Evolutionary conservation across 2,113 vertebrate genomes (phyloP), one percentile per base, ranked within the genome.

Genomic region (Amazona vittata): DNA sequence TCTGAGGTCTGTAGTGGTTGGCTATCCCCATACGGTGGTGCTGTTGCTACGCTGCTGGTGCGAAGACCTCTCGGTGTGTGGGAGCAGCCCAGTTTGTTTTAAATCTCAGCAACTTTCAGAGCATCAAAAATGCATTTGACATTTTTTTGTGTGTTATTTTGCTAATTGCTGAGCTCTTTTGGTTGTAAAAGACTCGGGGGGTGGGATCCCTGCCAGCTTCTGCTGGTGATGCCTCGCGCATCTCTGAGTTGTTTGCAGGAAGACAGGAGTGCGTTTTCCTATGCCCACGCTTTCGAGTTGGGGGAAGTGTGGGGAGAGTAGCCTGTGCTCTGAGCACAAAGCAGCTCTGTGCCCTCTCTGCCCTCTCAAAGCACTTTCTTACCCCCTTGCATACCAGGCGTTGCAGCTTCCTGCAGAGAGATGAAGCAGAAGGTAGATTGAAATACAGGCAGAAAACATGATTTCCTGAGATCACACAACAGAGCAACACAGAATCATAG

Each of bases 151-250:
- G 83, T 85, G 63, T 95, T 96, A 65, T 96, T 97, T 94, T 94
- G 91, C 90, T 98, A 98, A 98, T 97, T 97, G 95, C 95, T 80
- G 75, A 64, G 53, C 84, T 95, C 68, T 86, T 95, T 91, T 68
- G 41, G 57, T 95, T 77, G 14, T 79, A 74, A 82, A 93, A 79
- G 69, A 4, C 79, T 94, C 5, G 3, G 91, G 53, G 75, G 71
- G 83, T 47, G 81, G 86, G 83, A 93, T 89, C 15, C 8, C 37
- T 91, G 84, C 90, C 89, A 92, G 67, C 15, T 65, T 59, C 73
- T 76, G 46, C 78, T 6, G 12, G 82, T 0, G 5, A 31, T 52
- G 73, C 64, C 31, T 80, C 0, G 26, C 0, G 0, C 62, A 69
- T 87, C 69, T 37, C 25, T 0, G 5, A 41, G 55, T 10, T 63